Percentiles rank a stretch among this genome's conserved stretches.
phyloP scores from a whole-genome alignment of 2,113 vertebrate genomes.

The Cyphomyrus plagiostoma region DNA sequence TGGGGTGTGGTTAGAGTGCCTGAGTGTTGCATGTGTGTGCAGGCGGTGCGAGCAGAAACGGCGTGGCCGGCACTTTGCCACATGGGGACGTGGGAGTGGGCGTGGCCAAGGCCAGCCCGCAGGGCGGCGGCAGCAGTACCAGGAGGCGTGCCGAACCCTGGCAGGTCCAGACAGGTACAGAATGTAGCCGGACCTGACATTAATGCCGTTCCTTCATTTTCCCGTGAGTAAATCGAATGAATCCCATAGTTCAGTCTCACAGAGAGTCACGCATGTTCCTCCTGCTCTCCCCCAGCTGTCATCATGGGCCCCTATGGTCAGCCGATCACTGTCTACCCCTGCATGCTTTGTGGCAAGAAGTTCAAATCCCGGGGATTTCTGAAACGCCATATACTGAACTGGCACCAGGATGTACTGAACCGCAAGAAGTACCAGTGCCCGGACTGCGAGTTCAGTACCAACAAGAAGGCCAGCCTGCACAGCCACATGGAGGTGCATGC shows the following conservation, averaged over 20 bases:
- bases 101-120: conserved; percentile 75
- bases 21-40: background rate
- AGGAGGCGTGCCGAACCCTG: conserved; percentile 84
- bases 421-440: conserved; percentile 96
- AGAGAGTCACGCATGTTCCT: background rate
- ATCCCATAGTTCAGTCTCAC: background rate
- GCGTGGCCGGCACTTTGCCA: conserved; percentile 87
- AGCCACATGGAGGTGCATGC: conserved; percentile 97
- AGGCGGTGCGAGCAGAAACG: conserved; percentile 82
- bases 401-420: conserved; percentile 84
- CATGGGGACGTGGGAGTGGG: conserved; percentile 87
- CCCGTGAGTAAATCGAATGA: background rate
- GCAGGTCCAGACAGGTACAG: conserved; percentile 93
- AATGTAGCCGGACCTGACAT: background rate
- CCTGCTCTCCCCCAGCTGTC: conserved; percentile 67
- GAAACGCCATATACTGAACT: conserved; percentile 96
- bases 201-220: background rate
- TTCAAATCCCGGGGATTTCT: conserved; percentile 96
- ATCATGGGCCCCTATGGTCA: conserved; percentile 96
- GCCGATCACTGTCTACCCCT: conserved; percentile 94
- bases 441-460: conserved; percentile 98
- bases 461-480: conserved; percentile 97
- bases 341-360: conserved; percentile 97
- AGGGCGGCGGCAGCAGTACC: conserved; percentile 74
- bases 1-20: background rate